A percentile compares a stretch with the other conserved stretches of the same genome.
phyloP scores from a whole-genome alignment of 2,113 vertebrate species.

The Lonchura striata region DNA sequence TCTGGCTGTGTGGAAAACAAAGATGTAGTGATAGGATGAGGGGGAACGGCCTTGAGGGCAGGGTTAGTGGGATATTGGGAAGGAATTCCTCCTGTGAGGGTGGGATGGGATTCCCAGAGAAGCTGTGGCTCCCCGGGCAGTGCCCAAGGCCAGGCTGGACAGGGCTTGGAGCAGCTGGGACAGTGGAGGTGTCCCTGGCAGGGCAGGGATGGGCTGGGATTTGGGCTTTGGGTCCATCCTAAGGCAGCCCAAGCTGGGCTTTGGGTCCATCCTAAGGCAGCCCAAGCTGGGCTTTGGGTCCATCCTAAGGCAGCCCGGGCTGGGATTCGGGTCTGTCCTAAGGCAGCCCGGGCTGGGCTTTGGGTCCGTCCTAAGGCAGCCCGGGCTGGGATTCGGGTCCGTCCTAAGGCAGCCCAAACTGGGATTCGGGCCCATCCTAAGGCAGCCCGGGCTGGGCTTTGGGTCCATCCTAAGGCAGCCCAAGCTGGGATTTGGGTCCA shows the following conservation, averaged over 20 bases:
- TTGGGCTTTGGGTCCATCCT: background rate
- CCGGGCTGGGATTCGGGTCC: no score
- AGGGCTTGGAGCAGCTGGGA: background rate
- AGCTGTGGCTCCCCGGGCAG: background rate
- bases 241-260: no score
- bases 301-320: no score
- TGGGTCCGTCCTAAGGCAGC: no score
- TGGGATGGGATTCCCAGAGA: background rate
- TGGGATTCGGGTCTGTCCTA: background rate
- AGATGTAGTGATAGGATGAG: background rate
- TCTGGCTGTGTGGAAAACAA: background rate
- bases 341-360: no score
- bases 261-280: no score
- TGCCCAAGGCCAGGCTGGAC: background rate
- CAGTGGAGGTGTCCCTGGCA: background rate
- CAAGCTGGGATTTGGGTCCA: no score
- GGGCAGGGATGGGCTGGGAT: background rate
- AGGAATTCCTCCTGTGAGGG: background rate
- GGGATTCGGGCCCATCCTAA: no score
- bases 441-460: no score
- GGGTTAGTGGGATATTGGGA: background rate
- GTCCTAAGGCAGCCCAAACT: no score
- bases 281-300: no score
- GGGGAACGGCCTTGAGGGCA: background rate
- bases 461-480: no score